Conservation (phyloP, 2,797 vertebrate genomes). For the Nyctibius grandis region DNA sequence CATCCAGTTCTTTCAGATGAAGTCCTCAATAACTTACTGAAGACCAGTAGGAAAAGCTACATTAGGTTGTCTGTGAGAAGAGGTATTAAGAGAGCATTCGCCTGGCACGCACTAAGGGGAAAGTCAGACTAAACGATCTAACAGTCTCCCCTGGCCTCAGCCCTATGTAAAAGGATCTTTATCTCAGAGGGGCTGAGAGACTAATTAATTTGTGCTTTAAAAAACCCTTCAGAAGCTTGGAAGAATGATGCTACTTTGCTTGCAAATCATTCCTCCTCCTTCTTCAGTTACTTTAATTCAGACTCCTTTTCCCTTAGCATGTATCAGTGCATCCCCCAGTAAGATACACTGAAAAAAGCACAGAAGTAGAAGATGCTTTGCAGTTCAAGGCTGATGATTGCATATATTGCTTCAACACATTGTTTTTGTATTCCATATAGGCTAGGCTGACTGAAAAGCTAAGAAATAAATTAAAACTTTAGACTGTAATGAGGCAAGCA, state of each 20-base stretch:
- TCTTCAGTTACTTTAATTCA: background rate
- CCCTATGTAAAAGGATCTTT: background rate
- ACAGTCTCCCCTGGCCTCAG: background rate
- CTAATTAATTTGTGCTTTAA: background rate
- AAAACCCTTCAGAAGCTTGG: background rate
- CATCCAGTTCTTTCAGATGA: background rate
- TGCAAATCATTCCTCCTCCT: background rate
- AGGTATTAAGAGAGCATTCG: background rate
- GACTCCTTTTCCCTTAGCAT: background rate
- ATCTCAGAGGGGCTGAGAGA: background rate
- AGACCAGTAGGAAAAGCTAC: background rate
- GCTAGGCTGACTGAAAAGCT: background rate
- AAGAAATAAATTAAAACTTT: background rate
- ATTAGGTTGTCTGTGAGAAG: background rate
- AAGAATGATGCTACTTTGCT: background rate
- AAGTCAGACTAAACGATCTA: background rate
- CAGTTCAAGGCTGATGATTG: background rate
- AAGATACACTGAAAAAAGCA: background rate
- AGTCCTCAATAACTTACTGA: background rate
- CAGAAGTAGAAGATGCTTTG: background rate
- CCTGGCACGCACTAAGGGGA: background rate
- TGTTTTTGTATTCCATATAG: background rate
- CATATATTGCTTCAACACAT: background rate
- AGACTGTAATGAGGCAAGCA: background rate
- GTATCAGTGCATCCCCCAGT: background rate